phyloP scores from a whole-genome alignment of 2,888 invertebrate species.

The Siphonodentalium dalli region DNA sequence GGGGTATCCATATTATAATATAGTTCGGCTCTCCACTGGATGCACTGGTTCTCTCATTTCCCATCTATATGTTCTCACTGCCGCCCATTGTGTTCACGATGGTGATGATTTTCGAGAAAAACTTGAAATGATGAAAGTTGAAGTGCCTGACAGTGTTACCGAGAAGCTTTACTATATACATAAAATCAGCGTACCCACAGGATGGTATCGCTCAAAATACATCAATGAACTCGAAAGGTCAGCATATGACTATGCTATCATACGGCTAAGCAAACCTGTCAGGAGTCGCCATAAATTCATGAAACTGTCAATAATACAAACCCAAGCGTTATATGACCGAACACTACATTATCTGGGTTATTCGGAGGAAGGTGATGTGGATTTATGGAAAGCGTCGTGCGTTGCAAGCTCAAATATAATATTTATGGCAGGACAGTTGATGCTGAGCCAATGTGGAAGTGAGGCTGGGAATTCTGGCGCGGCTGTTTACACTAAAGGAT shows the following conservation, averaged over 20 bases:
- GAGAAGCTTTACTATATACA: constrained; percentile 46
- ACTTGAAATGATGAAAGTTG: constrained; percentile 48
- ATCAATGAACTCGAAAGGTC: constrained; percentile 32
- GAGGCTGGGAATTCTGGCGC: constrained; percentile 54
- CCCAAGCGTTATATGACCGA: constrained; percentile 33
- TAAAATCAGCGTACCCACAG: constrained; percentile 45
- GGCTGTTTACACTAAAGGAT: constrained; percentile 43
- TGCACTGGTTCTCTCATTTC: constrained; percentile 58
- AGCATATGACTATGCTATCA: constrained; percentile 52
- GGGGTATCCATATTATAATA: constrained; percentile 51
- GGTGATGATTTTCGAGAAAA: constrained; percentile 44
- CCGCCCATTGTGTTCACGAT: constrained; percentile 60
- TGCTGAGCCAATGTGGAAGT: constrained; percentile 50
- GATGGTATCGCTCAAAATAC: constrained; percentile 36
- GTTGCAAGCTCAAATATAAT: constrained; percentile 34
- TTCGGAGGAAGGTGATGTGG: constrained; percentile 24
- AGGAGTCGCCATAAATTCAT: constrained; percentile 45
- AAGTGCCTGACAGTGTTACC: constrained; percentile 46
- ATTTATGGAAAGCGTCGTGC: constrained; percentile 46
- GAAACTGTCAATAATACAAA: constrained; percentile 38
- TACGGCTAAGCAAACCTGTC: constrained; percentile 46
- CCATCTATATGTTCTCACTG: constrained; percentile 51
- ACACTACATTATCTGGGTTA: constrained; percentile 51
- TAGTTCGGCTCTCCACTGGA: constrained; percentile 53
- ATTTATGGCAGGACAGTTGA: constrained; percentile 40